These are phyloP conservation scores for Therioaphis trifolii DNA, from an alignment of 2,888 invertebrate species.

Conservation along the genomic window DNA sequence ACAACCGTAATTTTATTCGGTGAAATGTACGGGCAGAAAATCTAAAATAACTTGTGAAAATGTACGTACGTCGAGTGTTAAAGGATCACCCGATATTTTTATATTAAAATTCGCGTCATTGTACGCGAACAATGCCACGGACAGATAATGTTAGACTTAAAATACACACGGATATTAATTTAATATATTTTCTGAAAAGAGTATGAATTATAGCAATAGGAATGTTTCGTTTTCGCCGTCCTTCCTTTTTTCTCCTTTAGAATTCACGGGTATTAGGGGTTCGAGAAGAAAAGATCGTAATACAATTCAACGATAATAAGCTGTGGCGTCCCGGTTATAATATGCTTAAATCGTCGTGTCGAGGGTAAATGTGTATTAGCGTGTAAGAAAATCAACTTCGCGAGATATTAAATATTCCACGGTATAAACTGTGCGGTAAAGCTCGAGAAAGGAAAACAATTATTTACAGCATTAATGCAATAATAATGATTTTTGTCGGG, in stretches of 20 bases:
- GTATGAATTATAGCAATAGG: background rate
- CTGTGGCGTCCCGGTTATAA: background rate
- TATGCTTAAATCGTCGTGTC: too few species aligned
- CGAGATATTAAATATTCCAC: background rate
- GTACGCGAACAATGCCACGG: background rate
- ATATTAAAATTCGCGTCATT: conserved; percentile 11
- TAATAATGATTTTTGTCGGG: too few species aligned
- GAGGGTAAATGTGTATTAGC: background rate
- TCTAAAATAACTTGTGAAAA: too few species aligned
- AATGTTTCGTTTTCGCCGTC: background rate
- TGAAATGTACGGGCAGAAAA: too few species aligned
- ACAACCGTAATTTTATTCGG: too few species aligned
- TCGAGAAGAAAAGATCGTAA: conserved; percentile 6
- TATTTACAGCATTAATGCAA: too few species aligned
- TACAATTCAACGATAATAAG: background rate
- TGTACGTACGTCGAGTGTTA: too few species aligned
- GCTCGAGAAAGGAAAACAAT: background rate
- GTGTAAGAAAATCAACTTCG: background rate
- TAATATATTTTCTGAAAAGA: background rate
- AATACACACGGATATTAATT: background rate
- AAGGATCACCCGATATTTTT: too few species aligned
- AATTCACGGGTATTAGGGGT: background rate
- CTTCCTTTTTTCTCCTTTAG: background rate
- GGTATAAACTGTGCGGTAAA: background rate
- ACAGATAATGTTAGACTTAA: background rate